Conservation (phyloP, 1,140 invertebrate genomes). For the Halesus radiatus region DNA sequence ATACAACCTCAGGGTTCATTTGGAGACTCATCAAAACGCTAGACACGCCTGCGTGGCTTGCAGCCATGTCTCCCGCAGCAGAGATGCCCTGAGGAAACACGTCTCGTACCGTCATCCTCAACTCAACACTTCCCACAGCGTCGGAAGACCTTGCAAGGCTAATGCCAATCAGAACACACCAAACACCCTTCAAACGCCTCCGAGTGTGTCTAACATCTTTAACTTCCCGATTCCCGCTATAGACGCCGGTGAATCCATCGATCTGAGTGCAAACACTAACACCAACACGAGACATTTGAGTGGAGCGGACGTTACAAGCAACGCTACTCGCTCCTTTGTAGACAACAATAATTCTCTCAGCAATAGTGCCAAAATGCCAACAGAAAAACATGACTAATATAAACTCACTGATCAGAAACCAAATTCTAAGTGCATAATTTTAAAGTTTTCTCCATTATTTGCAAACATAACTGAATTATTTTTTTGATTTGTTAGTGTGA, state of each 20-base stretch:
- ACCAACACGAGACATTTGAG: conserved; percentile 1
- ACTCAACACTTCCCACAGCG: conserved; percentile 51
- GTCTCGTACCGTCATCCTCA: conserved; percentile 86
- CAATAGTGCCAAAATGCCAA: conserved; percentile 20
- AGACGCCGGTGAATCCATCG: conserved; percentile 36
- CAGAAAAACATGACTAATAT: neutral
- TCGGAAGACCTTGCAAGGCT: conserved; percentile 54
- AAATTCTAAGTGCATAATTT: conserved; percentile 18
- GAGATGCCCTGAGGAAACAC: conserved; percentile 89
- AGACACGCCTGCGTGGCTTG: conserved; percentile 85
- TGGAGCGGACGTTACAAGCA: conserved; percentile 6
- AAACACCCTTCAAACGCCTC: conserved; percentile 31
- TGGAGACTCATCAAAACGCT: conserved; percentile 90
- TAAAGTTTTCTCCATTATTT: conserved; percentile 23
- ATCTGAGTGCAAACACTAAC: conserved; percentile 33
- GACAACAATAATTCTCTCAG: conserved; percentile 12
- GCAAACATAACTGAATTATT: conserved; percentile 16
- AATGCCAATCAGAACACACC: conserved; percentile 50
- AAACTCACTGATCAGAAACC: neutral
- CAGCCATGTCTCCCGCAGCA: conserved; percentile 85
- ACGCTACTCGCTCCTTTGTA: neutral
- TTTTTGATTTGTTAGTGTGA: conserved; percentile 13
- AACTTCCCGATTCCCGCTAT: conserved; percentile 39
- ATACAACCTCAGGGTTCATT: conserved; percentile 89
- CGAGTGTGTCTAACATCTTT: conserved; percentile 44